phyloP scores from a whole-genome alignment of 2,113 vertebrate species.

The Eurypyga helias region DNA sequence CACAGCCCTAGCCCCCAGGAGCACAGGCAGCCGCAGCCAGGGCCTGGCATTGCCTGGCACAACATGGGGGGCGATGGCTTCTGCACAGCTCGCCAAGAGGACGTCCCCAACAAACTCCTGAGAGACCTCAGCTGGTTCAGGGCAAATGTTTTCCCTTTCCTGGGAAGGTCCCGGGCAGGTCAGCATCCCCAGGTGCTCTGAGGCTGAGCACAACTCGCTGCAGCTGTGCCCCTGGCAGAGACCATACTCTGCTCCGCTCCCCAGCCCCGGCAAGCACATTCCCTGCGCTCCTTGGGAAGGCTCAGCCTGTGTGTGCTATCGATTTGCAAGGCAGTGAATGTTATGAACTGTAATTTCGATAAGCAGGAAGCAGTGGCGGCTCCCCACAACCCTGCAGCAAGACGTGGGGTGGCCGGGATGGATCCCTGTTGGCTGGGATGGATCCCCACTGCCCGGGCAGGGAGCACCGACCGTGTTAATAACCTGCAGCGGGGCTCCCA shows the following conservation, averaged over 20 bases:
- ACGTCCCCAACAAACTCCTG: too few species aligned
- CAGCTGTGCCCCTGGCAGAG: neutral
- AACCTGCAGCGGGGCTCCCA: neutral
- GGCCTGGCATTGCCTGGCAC: fast-evolving
- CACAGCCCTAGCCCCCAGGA: neutral
- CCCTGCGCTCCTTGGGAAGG: neutral
- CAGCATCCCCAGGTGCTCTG: fast-evolving
- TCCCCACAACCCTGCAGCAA: neutral
- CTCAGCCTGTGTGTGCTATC: neutral
- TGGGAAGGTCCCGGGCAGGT: fast-evolving
- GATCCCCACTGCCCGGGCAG: neutral
- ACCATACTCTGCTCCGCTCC: fast-evolving
- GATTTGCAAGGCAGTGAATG: neutral
- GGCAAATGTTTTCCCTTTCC: neutral
- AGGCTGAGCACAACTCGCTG: fast-evolving
- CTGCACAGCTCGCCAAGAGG: fast-evolving
- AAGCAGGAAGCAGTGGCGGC: neutral
- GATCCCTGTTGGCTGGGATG: neutral
- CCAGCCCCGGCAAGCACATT: too few species aligned
- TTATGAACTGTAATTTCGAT: neutral
- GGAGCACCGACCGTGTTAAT: neutral
- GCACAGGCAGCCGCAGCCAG: too few species aligned
- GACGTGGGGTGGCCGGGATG: neutral
- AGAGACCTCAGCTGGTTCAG: fast-evolving
- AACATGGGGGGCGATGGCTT: fast-evolving